A percentile compares a stretch with the other conserved stretches of the same genome.
These are phyloP conservation scores for Vulpes lagopus DNA, from an alignment of 2,113 vertebrate species.

Conservation along the genomic window DNA sequence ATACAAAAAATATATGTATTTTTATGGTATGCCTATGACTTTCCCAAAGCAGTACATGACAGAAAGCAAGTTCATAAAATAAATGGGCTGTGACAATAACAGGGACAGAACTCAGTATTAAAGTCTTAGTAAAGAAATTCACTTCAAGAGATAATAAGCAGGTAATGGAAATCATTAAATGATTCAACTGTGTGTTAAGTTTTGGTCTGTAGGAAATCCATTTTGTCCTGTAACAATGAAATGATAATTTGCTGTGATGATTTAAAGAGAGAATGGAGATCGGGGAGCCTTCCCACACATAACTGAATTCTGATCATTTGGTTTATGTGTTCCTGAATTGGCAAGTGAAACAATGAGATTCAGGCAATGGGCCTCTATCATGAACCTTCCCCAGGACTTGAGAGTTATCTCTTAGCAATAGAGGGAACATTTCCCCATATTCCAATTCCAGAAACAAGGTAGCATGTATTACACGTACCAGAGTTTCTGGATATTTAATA, in stretches of 20 bases:
- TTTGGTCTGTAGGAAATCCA: background rate
- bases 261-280: background rate
- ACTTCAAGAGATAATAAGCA: background rate
- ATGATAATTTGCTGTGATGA: background rate
- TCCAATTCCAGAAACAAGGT: background rate
- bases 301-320: background rate
- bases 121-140: background rate
- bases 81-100: background rate
- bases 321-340: too few species aligned
- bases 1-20: background rate
- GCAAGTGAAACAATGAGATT: background rate
- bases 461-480: background rate
- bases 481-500: background rate
- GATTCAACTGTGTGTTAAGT: background rate
- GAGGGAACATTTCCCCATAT: background rate
- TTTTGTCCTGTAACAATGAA: background rate
- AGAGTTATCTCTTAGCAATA: background rate
- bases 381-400: background rate
- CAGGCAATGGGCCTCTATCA: too few species aligned
- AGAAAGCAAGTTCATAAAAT: background rate
- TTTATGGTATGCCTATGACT: background rate
- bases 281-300: accelerated
- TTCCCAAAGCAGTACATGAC: background rate
- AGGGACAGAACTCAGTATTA: background rate
- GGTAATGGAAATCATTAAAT: background rate